Conservation (phyloP, 2,888 invertebrate genomes). For the Octodonta nipae region DNA sequence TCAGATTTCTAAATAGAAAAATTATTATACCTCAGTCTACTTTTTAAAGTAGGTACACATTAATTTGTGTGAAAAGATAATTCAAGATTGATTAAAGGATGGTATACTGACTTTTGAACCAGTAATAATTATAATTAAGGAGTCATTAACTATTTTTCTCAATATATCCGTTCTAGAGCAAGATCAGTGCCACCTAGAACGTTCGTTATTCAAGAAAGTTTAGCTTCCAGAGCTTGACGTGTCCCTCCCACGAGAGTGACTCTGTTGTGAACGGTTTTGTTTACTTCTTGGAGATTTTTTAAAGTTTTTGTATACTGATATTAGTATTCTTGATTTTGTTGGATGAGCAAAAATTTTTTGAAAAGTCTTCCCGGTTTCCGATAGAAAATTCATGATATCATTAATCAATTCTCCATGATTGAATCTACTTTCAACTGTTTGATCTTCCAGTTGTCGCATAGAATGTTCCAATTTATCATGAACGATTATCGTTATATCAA, state of each 20-base stretch:
- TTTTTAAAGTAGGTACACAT: no score
- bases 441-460: conserved; percentile 36
- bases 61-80: no score
- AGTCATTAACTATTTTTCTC: no score
- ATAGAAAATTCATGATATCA: conserved; percentile 42
- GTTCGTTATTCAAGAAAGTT: conserved; percentile 28
- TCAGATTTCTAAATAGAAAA: no score
- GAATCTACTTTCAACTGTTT: conserved; percentile 36
- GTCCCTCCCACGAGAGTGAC: conserved; percentile 28
- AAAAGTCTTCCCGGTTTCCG: conserved; percentile 42
- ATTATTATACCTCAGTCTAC: no score
- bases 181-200: conserved; percentile 33
- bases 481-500: conserved; percentile 41
- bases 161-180: conserved; percentile 29
- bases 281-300: conserved; percentile 39
- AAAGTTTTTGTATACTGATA: conserved; percentile 39
- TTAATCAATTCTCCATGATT: conserved; percentile 43
- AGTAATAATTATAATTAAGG: no score
- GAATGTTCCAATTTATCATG: conserved; percentile 43
- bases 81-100: no score
- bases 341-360: conserved; percentile 39
- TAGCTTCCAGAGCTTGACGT: conserved; percentile 28
- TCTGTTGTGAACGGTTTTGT: conserved; percentile 37
- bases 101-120: no score
- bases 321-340: conserved; percentile 37